Evolutionary conservation across 2,113 vertebrate species (phyloP), one percentile per base, ranked within the genome.

Genomic region (Labrus mixtus): DNA sequence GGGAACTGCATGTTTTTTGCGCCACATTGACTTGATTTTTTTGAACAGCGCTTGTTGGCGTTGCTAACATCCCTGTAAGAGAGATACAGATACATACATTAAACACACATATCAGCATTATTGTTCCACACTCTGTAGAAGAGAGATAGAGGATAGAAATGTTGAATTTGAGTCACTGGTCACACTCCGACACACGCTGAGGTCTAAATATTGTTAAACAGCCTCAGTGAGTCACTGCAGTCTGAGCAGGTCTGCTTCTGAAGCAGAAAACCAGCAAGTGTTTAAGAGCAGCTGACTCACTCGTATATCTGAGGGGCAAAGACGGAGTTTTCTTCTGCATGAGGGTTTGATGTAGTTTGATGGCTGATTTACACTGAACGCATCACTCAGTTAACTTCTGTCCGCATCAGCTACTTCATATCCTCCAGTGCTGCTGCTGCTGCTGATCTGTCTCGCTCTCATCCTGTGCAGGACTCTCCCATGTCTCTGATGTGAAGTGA

Each of bases 151-250:
- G 60, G 3, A 22, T 16, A 46, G 3, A 16, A 16, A 46, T 16
- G 46, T 17, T 17, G 6, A 48, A 48, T 17, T 48, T 15, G 5
- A 17, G 46, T 55, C 63, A 55, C 48, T 48, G 60, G 19, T 50
- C 8, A 23, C 12, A 64, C 56, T 17, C 36, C 13, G 13, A 50
- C 75, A 37, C 59, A 39, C 43, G 4, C 61, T 1, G 13, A 67
- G 23, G 23, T 73, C 37, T 76, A 63, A 66, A 81, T 66, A 39
- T 17, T 62, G 65, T 25, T 46, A 20, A 70, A 55, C 25, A 68
- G 59, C 36, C 48, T 12, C 58, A 36, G 41, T 70, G 80, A 84
- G 56, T 89, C 83, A 67, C 61, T 63, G 55, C 56, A 33, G 33
- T 73, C 58, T 58, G 37, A 64, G 48, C 36, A n/a, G 53, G 55